Evolutionary conservation across 2,888 invertebrate genomes (phyloP), one percentile per base, ranked within the genome.

Genomic region (Cryptops parisi): DNA sequence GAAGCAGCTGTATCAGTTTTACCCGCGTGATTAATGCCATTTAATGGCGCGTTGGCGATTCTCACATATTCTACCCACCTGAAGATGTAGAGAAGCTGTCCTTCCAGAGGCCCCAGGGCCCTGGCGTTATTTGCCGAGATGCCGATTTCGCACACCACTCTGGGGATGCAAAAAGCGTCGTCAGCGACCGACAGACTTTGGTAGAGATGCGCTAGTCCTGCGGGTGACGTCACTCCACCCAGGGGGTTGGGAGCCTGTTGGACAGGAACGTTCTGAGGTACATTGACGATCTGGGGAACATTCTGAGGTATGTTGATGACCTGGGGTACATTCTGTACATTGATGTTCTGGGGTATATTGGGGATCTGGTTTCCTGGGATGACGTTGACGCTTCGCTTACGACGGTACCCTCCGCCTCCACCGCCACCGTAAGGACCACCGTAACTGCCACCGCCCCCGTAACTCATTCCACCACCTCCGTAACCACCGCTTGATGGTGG

Each of bases 141-240:
- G 38, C 38, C 38, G 15, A 48, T 27, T 25, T 48, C 48, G 48
- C 48, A 48, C 9, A 38, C 23, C 21, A 48, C 38, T 23, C 48
- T 22, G 17, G 48, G 38, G n/a, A 48, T 48, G 48, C 48, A 48
- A 19, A 48, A n/a, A 12, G 6, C 5, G 21, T 48, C 48, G 22
- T 48, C 48, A 19, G 26, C 33, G 19, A 19, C n/a, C n/a, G 48
- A 25, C 39, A 48, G 38, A 17, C 15, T 48, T 17, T 38, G 27
- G n/a, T 48, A 48, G 27, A 48, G 9, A 17, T 48, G 17, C 4
- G 15, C 15, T 1, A 48, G 19, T 38, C 47, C 47, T 17, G 47
- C 25, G 17, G 22, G 23, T 3, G 25, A 47, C 12, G 47, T 25
- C 15, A 33, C 15, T 6, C 33, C 15, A n/a, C n/a, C n/a, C n/a